Evolutionary conservation across 2,888 invertebrate species (phyloP).

Genomic region (Ceramica pisi): DNA sequence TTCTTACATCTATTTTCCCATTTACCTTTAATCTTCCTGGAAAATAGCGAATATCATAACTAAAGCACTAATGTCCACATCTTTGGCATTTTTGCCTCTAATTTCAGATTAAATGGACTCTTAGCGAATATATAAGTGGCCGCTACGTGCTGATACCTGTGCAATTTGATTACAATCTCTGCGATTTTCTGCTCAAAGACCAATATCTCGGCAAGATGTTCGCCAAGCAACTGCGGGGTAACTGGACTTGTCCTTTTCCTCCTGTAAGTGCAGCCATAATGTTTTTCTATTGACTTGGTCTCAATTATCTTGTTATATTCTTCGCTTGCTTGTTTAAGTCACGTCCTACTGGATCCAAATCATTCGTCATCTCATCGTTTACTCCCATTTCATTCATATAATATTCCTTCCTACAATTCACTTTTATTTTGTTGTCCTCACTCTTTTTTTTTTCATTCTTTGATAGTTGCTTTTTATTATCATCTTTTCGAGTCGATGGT

Average conservation of each 20-base stretch:
- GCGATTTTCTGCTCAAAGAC: conserved; percentile 49
- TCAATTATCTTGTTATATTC: not conserved
- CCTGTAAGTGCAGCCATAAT: conserved; percentile 26
- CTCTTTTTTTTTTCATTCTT: no score
- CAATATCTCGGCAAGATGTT: conserved; percentile 41
- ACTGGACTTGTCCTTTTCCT: conserved; percentile 50
- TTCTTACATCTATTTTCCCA: no score
- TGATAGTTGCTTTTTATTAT: no score
- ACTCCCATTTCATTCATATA: not conserved
- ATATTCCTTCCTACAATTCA: not conserved
- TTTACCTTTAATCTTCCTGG: no score
- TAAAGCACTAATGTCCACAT: no score
- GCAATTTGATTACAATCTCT: conserved; percentile 44
- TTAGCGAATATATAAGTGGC: conserved; percentile 43
- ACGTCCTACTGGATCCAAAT: not conserved
- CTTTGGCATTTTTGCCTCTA: not conserved
- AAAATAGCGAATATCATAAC: no score
- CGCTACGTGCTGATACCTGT: conserved; percentile 32
- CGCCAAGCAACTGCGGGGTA: conserved; percentile 37
- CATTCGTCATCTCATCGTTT: not conserved
- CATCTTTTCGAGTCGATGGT: no score
- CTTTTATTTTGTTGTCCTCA: not conserved
- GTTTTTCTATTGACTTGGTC: not conserved
- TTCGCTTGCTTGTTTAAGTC: not conserved
- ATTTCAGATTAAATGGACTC: conserved; percentile 46